These are phyloP conservation scores for Lithobates sylvaticus DNA, from an alignment of 2,797 vertebrate species.

Conservation along the genomic window DNA sequence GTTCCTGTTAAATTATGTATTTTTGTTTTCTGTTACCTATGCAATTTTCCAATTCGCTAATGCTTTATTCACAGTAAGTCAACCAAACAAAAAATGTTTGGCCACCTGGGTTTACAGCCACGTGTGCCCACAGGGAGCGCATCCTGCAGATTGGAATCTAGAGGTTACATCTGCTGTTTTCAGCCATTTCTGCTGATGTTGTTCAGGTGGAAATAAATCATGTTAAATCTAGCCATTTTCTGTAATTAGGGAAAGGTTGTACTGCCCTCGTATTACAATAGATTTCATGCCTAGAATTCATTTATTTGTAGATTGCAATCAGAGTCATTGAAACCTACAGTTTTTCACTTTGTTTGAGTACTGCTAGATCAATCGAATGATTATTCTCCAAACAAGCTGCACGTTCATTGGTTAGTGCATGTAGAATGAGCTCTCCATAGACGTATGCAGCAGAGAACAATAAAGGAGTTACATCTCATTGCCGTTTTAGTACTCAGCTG, in stretches of 20 bases:
- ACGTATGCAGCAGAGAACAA: too few relatives aligned
- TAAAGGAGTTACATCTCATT: too few relatives aligned
- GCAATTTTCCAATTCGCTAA: constrained; percentile 18
- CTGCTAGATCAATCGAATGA: not conserved
- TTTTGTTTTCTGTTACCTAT: constrained; percentile 3
- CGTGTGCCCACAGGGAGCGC: not conserved
- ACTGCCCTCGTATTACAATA: not conserved
- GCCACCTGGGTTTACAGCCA: constrained; percentile 14
- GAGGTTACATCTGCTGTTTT: constrained; percentile 20
- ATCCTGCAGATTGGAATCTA: constrained; percentile 3
- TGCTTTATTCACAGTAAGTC: constrained; percentile 22
- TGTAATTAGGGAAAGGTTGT: not conserved
- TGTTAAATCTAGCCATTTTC: not conserved
- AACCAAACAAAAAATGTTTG: constrained; percentile 4
- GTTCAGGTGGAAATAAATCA: not conserved
- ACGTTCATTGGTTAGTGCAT: not conserved
- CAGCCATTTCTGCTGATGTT: not conserved
- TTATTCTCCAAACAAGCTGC: not conserved
- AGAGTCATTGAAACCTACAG: not conserved
- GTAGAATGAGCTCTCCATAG: too few relatives aligned
- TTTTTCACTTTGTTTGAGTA: not conserved
- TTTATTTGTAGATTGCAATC: not conserved
- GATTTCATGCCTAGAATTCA: not conserved
- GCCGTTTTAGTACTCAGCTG: too few relatives aligned
- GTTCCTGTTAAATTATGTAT: not conserved